phyloP scores from a whole-genome alignment of 2,888 invertebrate species.

The Pseudolycoriella hygida region DNA sequence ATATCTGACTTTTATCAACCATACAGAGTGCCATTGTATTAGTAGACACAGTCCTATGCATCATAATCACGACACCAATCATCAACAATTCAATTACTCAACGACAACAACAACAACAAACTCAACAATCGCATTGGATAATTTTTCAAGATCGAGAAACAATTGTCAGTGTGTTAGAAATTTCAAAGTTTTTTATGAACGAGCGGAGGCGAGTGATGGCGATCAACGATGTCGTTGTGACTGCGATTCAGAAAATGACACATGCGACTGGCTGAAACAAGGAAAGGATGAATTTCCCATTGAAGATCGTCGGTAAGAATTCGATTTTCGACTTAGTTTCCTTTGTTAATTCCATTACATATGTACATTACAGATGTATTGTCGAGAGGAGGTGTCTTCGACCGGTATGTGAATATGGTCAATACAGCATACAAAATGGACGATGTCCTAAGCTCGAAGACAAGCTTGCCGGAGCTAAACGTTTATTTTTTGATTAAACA shows the following conservation, averaged over 20 bases:
- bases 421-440: not conserved
- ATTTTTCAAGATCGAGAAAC: too few relatives aligned
- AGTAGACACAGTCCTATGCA: not conserved
- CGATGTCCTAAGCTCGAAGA: constrained; percentile 3
- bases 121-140: too few relatives aligned
- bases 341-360: too few relatives aligned
- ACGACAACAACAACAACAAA: too few relatives aligned
- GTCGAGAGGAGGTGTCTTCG: not conserved
- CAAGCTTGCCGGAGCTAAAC: not conserved
- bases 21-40: constrained; percentile 46
- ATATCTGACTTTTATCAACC: constrained; percentile 42
- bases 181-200: not conserved
- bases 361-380: constrained; percentile 1
- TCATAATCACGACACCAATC: too few relatives aligned
- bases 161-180: not conserved
- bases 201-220: too few relatives aligned
- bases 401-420: constrained; percentile 2
- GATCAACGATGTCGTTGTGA: not conserved
- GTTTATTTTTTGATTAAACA: not conserved
- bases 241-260: not conserved
- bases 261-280: not conserved
- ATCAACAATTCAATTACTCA: too few relatives aligned
- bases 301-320: constrained; percentile 1
- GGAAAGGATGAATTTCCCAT: constrained; percentile 1
- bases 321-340: not conserved